phyloP scores from a whole-genome alignment of 2,888 invertebrate species.

The Sabatieria punctata region DNA sequence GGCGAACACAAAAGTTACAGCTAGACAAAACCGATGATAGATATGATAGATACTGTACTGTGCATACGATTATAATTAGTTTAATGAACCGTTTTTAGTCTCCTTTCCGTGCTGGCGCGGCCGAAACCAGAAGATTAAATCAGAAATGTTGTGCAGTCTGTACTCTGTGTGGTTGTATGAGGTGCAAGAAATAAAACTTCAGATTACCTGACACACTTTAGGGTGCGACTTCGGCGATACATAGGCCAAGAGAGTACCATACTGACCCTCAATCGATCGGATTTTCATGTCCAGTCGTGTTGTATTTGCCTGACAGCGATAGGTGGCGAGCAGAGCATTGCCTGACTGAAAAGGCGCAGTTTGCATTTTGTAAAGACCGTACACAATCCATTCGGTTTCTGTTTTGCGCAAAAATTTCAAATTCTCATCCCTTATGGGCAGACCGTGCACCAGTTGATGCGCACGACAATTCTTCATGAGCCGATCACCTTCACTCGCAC shows the following conservation, averaged over 20 bases:
- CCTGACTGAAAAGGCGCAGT: slow-evolving; percentile 43
- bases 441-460: too few relatives aligned
- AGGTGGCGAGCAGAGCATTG: slow-evolving; percentile 60
- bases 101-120: too few relatives aligned
- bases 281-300: slow-evolving; percentile 70
- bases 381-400: too few relatives aligned
- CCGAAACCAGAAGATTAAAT: not conserved
- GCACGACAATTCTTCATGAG: too few relatives aligned
- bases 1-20: too few relatives aligned
- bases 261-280: slow-evolving; percentile 58
- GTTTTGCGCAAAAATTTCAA: too few relatives aligned
- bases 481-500: too few relatives aligned
- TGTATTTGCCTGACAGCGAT: slow-evolving; percentile 79
- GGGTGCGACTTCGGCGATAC: slow-evolving; percentile 61
- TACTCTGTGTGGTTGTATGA: too few relatives aligned
- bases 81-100: not conserved
- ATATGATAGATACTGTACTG: too few relatives aligned
- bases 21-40: too few relatives aligned
- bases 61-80: not conserved
- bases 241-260: slow-evolving; percentile 54
- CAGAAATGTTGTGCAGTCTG: not conserved
- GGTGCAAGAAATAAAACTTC: not conserved
- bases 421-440: too few relatives aligned
- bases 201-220: slow-evolving; percentile 49
- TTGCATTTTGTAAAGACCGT: too few relatives aligned